These are phyloP conservation scores for Lasioglossum lativentre DNA, from an alignment of 2,888 invertebrate species.

Conservation along the genomic window DNA sequence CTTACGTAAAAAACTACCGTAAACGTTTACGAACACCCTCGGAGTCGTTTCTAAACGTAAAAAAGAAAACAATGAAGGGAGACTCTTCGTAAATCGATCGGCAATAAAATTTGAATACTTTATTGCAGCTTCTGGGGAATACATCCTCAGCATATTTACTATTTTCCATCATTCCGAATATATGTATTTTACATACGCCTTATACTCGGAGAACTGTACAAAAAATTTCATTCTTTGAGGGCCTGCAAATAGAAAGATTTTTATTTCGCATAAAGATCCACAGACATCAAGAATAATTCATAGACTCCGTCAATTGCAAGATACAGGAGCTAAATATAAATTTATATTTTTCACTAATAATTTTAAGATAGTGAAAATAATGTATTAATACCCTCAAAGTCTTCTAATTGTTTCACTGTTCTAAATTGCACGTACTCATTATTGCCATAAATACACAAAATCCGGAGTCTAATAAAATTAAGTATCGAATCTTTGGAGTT, in stretches of 20 bases:
- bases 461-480: too few relatives aligned
- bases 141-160: neutral
- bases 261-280: too few relatives aligned
- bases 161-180: neutral
- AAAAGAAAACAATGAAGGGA: neutral
- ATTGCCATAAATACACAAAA: too few relatives aligned
- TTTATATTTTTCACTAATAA: too few relatives aligned
- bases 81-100: neutral
- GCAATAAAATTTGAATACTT: neutral
- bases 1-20: conserved; percentile 16
- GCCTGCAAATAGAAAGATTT: neutral
- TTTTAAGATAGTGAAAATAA: too few relatives aligned
- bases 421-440: too few relatives aligned
- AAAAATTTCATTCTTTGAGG: neutral
- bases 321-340: too few relatives aligned
- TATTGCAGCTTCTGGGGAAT: neutral
- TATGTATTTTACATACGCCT: neutral
- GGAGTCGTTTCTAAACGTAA: neutral
- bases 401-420: too few relatives aligned
- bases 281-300: too few relatives aligned
- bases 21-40: conserved; percentile 20
- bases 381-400: too few relatives aligned
- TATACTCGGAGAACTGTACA: neutral
- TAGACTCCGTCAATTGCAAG: too few relatives aligned
- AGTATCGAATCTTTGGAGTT: too few relatives aligned